phyloP scores from a whole-genome alignment of 1,140 invertebrate species.

The Ladona fulva region DNA sequence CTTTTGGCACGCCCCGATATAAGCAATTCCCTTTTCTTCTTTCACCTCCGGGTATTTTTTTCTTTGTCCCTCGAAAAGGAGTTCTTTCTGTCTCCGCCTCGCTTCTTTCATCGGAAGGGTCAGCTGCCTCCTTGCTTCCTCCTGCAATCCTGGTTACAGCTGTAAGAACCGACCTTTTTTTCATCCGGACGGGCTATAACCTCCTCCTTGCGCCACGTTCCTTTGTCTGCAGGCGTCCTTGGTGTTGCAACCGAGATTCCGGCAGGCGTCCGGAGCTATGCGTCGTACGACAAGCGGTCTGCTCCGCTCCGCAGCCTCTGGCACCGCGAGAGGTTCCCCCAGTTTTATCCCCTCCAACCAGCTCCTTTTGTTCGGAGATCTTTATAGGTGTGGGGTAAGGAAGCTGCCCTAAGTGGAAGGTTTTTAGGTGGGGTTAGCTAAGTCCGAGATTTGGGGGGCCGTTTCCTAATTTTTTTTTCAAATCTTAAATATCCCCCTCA shows the following conservation, averaged over 20 bases:
- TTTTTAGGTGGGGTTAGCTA: too few relatives aligned
- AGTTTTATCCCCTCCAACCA: background rate
- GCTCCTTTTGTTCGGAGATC: background rate
- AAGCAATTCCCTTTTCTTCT: background rate
- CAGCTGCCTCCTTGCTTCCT: background rate
- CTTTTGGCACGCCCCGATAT: background rate
- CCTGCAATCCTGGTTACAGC: background rate
- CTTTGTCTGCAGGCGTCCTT: background rate
- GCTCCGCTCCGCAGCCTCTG: background rate
- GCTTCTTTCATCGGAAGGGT: background rate
- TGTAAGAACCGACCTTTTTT: background rate
- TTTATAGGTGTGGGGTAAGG: too few relatives aligned
- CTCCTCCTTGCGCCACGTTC: background rate
- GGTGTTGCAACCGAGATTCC: slow-evolving; percentile 6
- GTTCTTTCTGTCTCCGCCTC: background rate
- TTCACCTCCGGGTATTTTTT: too few relatives aligned
- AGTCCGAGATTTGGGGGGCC: too few relatives aligned
- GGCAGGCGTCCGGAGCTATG: background rate
- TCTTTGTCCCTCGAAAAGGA: background rate
- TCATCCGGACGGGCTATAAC: background rate
- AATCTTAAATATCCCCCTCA: too few relatives aligned
- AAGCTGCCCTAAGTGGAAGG: too few relatives aligned
- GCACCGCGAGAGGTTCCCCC: background rate
- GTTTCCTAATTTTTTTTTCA: too few relatives aligned
- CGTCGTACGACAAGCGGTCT: background rate